A percentile compares a stretch with the other conserved stretches of the same genome.
These are phyloP conservation scores for Plagodis pulveraria DNA, from an alignment of 2,888 invertebrate genomes.

Conservation along the genomic window DNA sequence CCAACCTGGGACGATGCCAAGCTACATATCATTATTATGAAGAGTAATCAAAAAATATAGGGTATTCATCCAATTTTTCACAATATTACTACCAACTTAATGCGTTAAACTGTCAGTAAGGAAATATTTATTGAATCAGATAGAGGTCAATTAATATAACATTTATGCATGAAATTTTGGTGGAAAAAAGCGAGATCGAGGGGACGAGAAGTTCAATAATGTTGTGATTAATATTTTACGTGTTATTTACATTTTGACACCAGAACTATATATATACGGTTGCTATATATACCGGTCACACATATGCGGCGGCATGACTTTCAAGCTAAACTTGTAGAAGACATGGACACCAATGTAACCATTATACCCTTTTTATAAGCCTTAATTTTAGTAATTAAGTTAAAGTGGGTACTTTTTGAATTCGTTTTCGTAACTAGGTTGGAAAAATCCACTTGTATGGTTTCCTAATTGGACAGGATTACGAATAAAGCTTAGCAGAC, in stretches of 20 bases:
- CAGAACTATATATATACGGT: too few species aligned
- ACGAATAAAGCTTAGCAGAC: constrained; percentile 45
- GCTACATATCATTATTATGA: constrained; percentile 7
- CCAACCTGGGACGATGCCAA: constrained; percentile 12
- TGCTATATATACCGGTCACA: too few species aligned
- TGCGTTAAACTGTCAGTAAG: constrained; percentile 14
- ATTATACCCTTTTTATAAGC: too few species aligned
- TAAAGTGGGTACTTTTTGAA: constrained; percentile 7
- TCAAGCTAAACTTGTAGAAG: neutral
- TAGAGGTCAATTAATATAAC: constrained; percentile 5
- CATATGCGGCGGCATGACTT: neutral
- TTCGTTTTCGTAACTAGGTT: constrained; percentile 41
- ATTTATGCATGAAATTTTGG: neutral
- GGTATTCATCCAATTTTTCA: constrained; percentile 8
- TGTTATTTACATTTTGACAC: too few species aligned
- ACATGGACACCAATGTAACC: neutral
- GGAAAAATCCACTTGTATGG: constrained; percentile 44
- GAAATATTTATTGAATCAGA: constrained; percentile 5
- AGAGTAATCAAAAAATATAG: constrained; percentile 16
- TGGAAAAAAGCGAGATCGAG: too few species aligned
- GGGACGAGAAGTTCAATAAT: too few species aligned
- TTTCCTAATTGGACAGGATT: constrained; percentile 51
- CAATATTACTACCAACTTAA: constrained; percentile 3
- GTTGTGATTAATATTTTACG: too few species aligned
- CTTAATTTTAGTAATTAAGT: neutral